phyloP scores from a whole-genome alignment of 2,888 invertebrate species.

The Rugalucina vietnamica region DNA sequence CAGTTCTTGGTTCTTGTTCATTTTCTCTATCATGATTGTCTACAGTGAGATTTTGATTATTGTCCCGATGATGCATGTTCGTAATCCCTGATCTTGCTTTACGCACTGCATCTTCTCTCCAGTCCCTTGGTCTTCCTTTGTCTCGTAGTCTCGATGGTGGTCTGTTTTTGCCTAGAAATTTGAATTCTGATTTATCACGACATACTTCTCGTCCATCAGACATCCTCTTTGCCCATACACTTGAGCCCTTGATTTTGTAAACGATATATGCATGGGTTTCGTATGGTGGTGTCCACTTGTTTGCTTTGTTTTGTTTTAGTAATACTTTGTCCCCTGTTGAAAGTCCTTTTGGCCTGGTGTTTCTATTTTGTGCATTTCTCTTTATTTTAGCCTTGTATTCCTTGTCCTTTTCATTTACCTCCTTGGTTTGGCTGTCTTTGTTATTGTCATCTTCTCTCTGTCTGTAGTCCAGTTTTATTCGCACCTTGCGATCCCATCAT shows the following conservation, averaged over 20 bases:
- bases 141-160: too few species aligned
- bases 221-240: background rate
- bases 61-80: background rate
- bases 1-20: background rate
- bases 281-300: background rate
- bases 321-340: background rate
- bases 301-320: background rate
- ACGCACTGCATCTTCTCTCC: background rate
- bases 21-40: background rate
- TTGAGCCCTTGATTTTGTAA: background rate
- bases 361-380: conserved; percentile 1
- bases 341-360: background rate
- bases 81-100: background rate
- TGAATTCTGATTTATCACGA: background rate
- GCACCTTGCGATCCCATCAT: conserved; percentile 7
- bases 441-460: background rate
- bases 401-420: conserved; percentile 3
- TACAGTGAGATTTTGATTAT: background rate
- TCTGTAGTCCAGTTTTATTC: background rate
- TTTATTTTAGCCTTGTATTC: conserved; percentile 2
- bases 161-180: background rate
- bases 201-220: background rate
- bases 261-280: background rate
- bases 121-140: background rate
- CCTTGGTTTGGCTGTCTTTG: background rate